phyloP scores from a whole-genome alignment of 2,888 invertebrate genomes.

The Campaea margaritaria region DNA sequence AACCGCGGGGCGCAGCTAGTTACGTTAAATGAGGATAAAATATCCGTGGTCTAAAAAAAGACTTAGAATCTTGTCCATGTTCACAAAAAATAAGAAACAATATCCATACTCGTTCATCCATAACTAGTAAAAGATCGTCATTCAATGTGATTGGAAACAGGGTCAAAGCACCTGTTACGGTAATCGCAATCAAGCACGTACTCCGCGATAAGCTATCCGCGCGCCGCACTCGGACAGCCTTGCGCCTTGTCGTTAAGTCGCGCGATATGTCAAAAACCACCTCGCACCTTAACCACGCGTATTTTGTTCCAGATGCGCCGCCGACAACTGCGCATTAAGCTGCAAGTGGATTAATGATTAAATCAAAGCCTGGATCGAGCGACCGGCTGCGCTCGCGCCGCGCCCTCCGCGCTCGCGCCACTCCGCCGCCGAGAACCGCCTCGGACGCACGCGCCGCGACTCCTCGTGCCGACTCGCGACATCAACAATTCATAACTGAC shows the following conservation, averaged over 20 bases:
- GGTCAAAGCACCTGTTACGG: slow-evolving; percentile 37
- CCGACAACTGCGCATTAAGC: slow-evolving; percentile 49
- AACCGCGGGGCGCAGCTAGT: too few species aligned
- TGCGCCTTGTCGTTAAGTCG: not conserved
- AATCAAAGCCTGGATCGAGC: slow-evolving; percentile 68
- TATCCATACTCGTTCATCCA: slow-evolving; percentile 2
- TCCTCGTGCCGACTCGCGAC: slow-evolving; percentile 34
- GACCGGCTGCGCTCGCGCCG: slow-evolving; percentile 55
- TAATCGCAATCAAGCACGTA: slow-evolving; percentile 36
- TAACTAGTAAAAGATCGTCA: slow-evolving; percentile 3
- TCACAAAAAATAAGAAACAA: too few species aligned
- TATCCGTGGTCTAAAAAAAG: too few species aligned
- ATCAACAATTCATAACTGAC: slow-evolving; percentile 46
- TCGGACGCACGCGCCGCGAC: slow-evolving; percentile 57
- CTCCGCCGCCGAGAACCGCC: slow-evolving; percentile 64
- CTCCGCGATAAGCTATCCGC: slow-evolving; percentile 22
- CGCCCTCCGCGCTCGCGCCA: slow-evolving; percentile 52
- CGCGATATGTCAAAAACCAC: slow-evolving; percentile 16
- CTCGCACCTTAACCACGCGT: slow-evolving; percentile 20
- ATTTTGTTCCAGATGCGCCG: slow-evolving; percentile 49
- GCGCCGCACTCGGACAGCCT: slow-evolving; percentile 1
- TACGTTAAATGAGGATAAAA: too few species aligned
- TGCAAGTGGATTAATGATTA: slow-evolving; percentile 60
- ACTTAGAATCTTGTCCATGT: too few species aligned
- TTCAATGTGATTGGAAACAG: slow-evolving; percentile 17